Base-by-base conservation (phyloP, 1,140 invertebrate species). In the Microplitis demolitor region DNA sequence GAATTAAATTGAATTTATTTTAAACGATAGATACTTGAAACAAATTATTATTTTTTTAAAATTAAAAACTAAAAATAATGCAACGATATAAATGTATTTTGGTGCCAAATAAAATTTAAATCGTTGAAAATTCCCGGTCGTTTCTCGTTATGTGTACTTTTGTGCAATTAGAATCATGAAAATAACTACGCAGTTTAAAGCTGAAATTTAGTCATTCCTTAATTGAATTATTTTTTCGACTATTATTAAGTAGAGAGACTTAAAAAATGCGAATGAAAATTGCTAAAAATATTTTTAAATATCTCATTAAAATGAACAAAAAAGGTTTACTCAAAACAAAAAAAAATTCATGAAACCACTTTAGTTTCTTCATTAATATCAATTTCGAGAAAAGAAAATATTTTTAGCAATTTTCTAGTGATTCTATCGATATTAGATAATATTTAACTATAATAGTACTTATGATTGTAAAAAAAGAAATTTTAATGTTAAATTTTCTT, bases 41-140 rank as follows among this genome's bases (percentile, higher is more conserved):
- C n/a, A 5, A 4, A 64, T 8, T 35, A 16, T 14, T 24, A 31
- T 33, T 35, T 61, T 24, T 61, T 31, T 9, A 31, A 4, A 33
- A 33, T 61, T 34, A 11, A 11, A 61, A 8, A 61, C 6, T 31
- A 6, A 13, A 33, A 33, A 9, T 33, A 31, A 61, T 58, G 56
- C 16, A 62, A 62, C 14, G 11, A 62, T 35, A 14, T 35, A 62
- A 66, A 37, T 45, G n/a, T 31, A 16, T 66, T 66, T 66, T 45
- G 63, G 63, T 66, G 63, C 63, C 63, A 66, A 66, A 66, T 66
- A 66, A 66, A 45, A 14, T 45, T 39, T 31, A 39, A 62, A 66
- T n/a, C 11, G 35, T 16, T 63, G 5, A 35, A n/a, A 35, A n/a
- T 63, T 63, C 34, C 14, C 61, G 34, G 13, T 63, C 61, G 35